phyloP scores from a whole-genome alignment of 2,888 invertebrate genomes.

The Cataglyphis cursor region DNA sequence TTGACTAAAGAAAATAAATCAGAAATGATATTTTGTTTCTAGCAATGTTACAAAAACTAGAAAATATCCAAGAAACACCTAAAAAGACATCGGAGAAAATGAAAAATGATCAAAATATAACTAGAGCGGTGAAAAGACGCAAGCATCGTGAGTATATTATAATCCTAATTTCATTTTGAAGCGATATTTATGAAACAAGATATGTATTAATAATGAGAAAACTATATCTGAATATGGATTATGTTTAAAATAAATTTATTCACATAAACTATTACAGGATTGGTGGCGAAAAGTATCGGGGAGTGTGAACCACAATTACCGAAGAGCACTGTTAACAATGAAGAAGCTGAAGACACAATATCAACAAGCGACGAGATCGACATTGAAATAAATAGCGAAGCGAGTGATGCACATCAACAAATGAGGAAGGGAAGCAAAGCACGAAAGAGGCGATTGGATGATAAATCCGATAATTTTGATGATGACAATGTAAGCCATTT shows the following conservation, averaged over 20 bases:
- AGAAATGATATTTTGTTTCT: constrained; percentile 39
- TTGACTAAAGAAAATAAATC: neutral
- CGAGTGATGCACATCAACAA: constrained; percentile 20
- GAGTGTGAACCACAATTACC: constrained; percentile 77
- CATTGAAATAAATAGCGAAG: constrained; percentile 18
- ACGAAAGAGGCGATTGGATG: constrained; percentile 55
- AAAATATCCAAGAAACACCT: constrained; percentile 59
- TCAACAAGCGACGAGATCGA: neutral
- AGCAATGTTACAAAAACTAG: constrained; percentile 50
- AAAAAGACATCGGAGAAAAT: constrained; percentile 57
- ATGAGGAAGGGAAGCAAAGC: constrained; percentile 44
- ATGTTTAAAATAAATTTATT: constrained; percentile 3
- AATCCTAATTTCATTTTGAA: constrained; percentile 8
- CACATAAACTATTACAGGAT: constrained; percentile 63
- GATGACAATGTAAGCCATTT: constrained; percentile 62
- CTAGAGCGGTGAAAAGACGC: constrained; percentile 41
- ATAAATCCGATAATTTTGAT: constrained; percentile 51
- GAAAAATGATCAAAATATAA: constrained; percentile 13
- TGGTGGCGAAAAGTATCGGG: constrained; percentile 80
- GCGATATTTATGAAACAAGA: neutral
- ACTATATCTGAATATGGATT: neutral
- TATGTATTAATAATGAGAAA: neutral
- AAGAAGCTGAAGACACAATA: constrained; percentile 65
- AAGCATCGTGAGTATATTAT: constrained; percentile 66
- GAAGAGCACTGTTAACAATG: constrained; percentile 51